Percentiles rank a stretch among this genome's conserved stretches.
Evolutionary conservation across 2,797 vertebrate genomes (phyloP).

Genomic region (Eospalax fontanierii): DNA sequence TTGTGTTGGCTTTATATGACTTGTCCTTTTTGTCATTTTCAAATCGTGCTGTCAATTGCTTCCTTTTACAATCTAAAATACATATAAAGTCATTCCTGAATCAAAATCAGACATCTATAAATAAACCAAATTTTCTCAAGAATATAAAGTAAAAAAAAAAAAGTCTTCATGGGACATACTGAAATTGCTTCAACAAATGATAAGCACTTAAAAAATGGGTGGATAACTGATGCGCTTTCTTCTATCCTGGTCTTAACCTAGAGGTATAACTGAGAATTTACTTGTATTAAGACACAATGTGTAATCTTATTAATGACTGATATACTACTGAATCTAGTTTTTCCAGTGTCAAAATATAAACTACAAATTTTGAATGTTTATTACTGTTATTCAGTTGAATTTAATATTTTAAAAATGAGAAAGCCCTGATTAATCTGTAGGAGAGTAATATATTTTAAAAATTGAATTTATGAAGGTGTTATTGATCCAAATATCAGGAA

Average conservation of each 20-base stretch:
- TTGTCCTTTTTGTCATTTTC: background rate
- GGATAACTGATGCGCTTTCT: background rate
- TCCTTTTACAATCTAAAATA: background rate
- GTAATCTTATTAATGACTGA: background rate
- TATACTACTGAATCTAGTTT: background rate
- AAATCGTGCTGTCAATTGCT: background rate
- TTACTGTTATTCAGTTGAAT: background rate
- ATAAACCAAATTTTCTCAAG: background rate
- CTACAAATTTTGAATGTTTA: too few species aligned
- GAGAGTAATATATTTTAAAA: conserved; percentile 1
- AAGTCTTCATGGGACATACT: background rate
- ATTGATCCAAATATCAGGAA: background rate
- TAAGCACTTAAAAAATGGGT: background rate
- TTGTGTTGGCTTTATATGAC: background rate
- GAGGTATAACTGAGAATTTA: background rate
- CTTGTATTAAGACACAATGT: background rate
- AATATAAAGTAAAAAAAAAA: background rate
- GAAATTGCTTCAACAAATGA: background rate
- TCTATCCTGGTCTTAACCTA: background rate
- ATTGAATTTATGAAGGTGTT: background rate
- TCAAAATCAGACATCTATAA: background rate
- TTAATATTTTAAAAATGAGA: background rate
- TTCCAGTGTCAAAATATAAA: background rate
- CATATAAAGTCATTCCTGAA: conserved; percentile 22
- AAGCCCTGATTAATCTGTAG: background rate